Conservation (phyloP, 2,888 invertebrate species). For the Campoplex nolae region DNA sequence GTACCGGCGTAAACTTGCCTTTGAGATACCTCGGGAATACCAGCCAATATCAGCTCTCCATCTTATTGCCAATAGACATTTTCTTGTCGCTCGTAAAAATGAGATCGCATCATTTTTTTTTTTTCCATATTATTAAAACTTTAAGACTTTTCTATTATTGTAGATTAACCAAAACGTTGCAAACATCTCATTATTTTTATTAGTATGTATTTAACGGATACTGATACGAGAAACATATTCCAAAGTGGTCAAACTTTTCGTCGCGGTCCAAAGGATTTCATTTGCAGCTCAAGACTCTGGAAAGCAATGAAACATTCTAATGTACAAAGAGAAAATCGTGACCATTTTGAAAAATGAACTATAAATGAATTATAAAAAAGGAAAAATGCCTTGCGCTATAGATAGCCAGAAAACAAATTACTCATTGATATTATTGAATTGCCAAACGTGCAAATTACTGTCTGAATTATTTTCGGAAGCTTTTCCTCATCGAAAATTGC, state of each 20-base stretch:
- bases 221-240: too few species aligned
- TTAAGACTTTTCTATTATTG: neutral
- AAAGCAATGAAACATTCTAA: neutral
- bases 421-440: neutral
- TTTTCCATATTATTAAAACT: neutral
- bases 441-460: neutral
- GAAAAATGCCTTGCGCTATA: neutral
- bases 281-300: neutral
- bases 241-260: neutral
- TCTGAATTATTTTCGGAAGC: neutral
- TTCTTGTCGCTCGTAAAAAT: neutral
- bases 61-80: neutral
- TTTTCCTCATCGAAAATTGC: neutral
- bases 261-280: too few species aligned
- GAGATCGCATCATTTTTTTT: neutral
- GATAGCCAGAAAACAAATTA: neutral
- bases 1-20: slow-evolving; percentile 31
- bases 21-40: slow-evolving; percentile 12
- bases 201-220: too few species aligned
- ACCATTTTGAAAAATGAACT: too few species aligned
- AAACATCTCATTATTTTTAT: neutral
- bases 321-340: neutral
- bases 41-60: neutral
- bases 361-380: too few species aligned
- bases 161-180: neutral